Evolutionary conservation across 2,888 invertebrate species (phyloP), one percentile per base, ranked within the genome.

Genomic region (Gisinianus flammeolus): DNA sequence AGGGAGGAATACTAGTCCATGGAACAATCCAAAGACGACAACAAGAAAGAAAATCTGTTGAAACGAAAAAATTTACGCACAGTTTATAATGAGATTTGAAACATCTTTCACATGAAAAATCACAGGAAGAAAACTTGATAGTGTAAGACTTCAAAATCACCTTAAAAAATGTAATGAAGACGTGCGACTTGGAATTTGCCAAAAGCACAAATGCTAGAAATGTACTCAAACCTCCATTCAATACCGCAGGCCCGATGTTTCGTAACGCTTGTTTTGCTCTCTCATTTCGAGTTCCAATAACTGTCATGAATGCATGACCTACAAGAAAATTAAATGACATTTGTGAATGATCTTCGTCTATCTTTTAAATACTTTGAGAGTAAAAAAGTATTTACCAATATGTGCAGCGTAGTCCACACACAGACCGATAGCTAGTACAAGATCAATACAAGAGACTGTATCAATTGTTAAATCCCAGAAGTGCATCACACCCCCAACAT

Each of bases 321-420:
- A 31, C 16, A 6, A 10, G 8, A 71, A 71, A 56, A 22, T n/a
- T 12, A 22, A 58, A 58, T 24, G 22, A 58, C 22, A 58, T 3
- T 8, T 58, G 3, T 58, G 22, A n/a, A 22, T 3, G 8, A 26
- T 62, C 1, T 28, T 44, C 12, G 5, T 62, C 28, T 26, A 26
- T 26, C 2, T 6, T 26, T 12, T 26, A n/a, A n/a, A n/a, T n/a
- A n/a, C n/a, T n/a, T n/a, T n/a, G n/a, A n/a, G 26, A 3, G 22
- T 26, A 12, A 24, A 62, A 2, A 30, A 19, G 31, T 33, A 24
- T 31, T 64, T 77, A 81, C 81, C 93, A 6, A 93, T 91, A 85
- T 93, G 93, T 2, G 93, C 92, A 0, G 94, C 93, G 85, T 94
- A 94, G 87, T 95, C 94, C 0, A 94, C 93, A 85, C 94, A 93